These are phyloP conservation scores for Empidonax alnorum DNA, from an alignment of 2,113 vertebrate genomes.

Conservation along the genomic window DNA sequence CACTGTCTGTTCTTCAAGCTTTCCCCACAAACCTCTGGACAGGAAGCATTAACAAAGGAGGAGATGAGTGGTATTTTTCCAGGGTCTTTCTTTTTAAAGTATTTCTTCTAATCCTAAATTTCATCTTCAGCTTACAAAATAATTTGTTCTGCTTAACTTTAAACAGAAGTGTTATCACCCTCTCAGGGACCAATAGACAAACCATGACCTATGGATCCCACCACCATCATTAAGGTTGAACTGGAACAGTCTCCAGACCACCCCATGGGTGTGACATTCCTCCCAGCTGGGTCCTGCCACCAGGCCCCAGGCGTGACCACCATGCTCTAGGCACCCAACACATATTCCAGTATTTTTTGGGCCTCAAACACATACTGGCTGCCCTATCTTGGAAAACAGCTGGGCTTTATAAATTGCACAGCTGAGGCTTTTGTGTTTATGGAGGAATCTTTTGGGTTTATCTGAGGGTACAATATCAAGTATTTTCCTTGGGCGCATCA, in stretches of 20 bases:
- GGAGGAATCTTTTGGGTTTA: background rate
- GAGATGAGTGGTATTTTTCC: background rate
- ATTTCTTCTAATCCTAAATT: background rate
- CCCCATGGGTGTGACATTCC: background rate
- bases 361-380: background rate
- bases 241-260: too few species aligned
- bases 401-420: background rate
- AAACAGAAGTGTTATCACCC: background rate
- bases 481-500: background rate
- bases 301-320: too few species aligned
- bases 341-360: background rate
- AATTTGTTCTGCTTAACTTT: background rate
- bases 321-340: fast-evolving
- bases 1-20: background rate
- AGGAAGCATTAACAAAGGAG: background rate
- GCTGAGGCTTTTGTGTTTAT: background rate
- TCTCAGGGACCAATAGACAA: background rate
- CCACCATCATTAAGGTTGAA: background rate
- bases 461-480: background rate
- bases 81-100: background rate
- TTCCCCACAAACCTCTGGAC: background rate
- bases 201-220: background rate
- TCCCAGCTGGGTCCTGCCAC: background rate
- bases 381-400: background rate
- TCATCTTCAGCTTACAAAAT: background rate